Base-by-base conservation (phyloP, 2,797 vertebrate species). In the Prunella strophiata region DNA sequence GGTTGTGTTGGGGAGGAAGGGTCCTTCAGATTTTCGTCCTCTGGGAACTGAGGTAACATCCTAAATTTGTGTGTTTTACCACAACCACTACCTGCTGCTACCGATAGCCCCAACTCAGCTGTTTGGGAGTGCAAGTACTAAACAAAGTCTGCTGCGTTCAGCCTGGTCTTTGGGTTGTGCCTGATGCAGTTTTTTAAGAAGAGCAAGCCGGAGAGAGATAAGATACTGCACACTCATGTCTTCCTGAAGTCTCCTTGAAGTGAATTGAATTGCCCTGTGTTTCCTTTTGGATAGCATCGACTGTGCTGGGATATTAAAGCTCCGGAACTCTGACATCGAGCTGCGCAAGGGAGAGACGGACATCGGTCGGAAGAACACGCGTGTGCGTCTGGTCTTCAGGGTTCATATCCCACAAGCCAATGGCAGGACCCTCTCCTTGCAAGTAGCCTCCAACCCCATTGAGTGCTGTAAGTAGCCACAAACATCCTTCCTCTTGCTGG, bases 271-370 rank as follows among this genome's bases (percentile, higher is more conserved):
- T 82, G 40, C 45, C 57, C 9, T 81, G 47, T 87, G n/a, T 78
- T 95, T 68, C 65, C 47, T 89, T 90, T 89, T 15, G 66, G 30
- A 45, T 96, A 99, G 99, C 97, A 99, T 99, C 1, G 99, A 99
- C 95, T 99, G 99, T 36, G 99, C 99, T 5, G 99, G 99, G 59
- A 99, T 99, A 93, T 97, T 99, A 92, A 99, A 99, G 96, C 98
- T 99, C 79, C 98, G 99, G 30, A 99, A 99, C 96, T 99, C 99
- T 0, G 99, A 99, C 97, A 99, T 99, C 0, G 99, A 99, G 93
- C 98, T 99, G 85, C 98, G 99, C 87, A 99, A 99, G 97, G 99
- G 99, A 8, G 99, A 99, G 97, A 99, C 99, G 0, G 99, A 99
- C 98, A 99, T 99, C 0, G 99, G 99, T 12, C 98, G 99, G 59